phyloP scores from a whole-genome alignment of 2,888 invertebrate species.

The Linnaemya vulpina region DNA sequence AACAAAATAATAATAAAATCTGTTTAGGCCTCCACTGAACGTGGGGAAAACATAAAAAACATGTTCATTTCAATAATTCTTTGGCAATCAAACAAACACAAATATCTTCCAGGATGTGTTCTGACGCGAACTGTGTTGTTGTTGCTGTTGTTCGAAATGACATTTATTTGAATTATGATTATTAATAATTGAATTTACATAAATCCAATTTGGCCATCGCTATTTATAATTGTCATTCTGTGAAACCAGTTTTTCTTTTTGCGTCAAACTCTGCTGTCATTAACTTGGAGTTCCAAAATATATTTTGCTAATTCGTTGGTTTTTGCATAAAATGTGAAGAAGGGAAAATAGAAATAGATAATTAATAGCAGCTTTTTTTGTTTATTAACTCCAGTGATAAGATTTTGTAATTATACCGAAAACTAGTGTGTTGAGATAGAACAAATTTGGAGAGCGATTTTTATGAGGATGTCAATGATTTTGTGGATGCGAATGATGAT shows the following conservation, averaged over 20 bases:
- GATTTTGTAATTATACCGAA: neutral
- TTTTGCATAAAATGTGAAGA: neutral
- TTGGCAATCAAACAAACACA: neutral
- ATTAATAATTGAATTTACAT: slow-evolving; percentile 35
- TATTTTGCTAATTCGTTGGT: neutral
- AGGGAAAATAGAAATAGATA: neutral
- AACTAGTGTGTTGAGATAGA: neutral
- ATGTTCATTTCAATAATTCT: neutral
- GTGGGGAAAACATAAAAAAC: neutral
- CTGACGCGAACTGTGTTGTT: neutral
- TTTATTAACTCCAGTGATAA: neutral
- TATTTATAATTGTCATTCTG: slow-evolving; percentile 10
- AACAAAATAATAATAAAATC: too few relatives aligned
- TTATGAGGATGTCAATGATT: too few relatives aligned
- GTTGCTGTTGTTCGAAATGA: neutral
- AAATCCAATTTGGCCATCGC: neutral
- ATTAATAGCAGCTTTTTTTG: neutral
- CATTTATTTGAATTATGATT: slow-evolving; percentile 22
- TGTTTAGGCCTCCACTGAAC: neutral
- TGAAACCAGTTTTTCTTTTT: slow-evolving; percentile 17
- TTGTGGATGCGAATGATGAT: too few relatives aligned
- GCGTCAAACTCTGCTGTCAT: slow-evolving; percentile 25
- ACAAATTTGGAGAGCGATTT: too few relatives aligned
- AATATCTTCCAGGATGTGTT: neutral
- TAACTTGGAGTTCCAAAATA: neutral